Conservation (phyloP, 2,888 invertebrate genomes). For the Acronicta alni region DNA sequence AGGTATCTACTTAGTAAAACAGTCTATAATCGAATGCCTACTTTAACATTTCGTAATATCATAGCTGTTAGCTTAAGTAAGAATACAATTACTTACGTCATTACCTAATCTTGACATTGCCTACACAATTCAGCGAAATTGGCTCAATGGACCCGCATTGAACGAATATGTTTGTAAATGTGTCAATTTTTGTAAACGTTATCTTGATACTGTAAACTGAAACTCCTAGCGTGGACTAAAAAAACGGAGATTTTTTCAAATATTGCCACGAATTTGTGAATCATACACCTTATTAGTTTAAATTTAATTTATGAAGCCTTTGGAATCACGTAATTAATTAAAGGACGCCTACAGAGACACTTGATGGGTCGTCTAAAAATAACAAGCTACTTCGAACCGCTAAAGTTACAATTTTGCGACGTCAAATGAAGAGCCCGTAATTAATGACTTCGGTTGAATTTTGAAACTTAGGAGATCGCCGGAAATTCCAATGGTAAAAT, state of each 20-base stretch:
- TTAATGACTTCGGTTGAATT: constrained; percentile 18
- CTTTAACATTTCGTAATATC: constrained; percentile 10
- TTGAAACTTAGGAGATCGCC: neutral
- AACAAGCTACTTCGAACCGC: constrained; percentile 9
- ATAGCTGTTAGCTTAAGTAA: neutral
- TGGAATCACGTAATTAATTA: constrained; percentile 28
- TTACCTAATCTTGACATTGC: no score
- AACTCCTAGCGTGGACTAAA: no score
- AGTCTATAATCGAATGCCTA: constrained; percentile 7
- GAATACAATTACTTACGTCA: no score
- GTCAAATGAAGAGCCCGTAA: constrained; percentile 23
- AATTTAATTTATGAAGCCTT: constrained; percentile 25
- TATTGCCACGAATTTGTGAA: neutral
- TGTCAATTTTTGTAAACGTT: no score
- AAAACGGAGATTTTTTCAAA: constrained; percentile 11
- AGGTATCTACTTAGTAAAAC: constrained; percentile 1
- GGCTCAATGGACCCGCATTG: no score
- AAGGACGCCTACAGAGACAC: constrained; percentile 13
- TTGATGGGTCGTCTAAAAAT: constrained; percentile 18
- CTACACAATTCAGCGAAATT: no score
- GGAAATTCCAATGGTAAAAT: neutral
- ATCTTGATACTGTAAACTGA: no score
- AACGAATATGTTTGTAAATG: no score
- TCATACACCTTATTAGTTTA: constrained; percentile 3
- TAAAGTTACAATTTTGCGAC: constrained; percentile 26